Percentiles rank a stretch among this genome's conserved stretches.
phyloP scores from a whole-genome alignment of 2,113 vertebrate genomes.

The Microcebus ravelobensis region DNA sequence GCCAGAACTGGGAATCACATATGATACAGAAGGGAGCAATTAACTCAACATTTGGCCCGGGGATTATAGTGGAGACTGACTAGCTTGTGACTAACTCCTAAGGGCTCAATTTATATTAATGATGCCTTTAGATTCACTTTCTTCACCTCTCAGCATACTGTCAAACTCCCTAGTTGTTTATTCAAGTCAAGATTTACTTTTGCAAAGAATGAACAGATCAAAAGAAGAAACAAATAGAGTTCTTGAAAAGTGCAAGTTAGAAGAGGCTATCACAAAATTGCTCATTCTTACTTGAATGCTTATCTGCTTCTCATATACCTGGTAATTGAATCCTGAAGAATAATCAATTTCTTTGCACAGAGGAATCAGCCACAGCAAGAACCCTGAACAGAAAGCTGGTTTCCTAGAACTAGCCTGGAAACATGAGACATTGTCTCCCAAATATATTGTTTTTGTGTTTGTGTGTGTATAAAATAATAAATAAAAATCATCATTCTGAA shows the following conservation, averaged over 20 bases:
- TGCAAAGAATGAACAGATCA: neutral
- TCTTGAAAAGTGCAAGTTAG: constrained; percentile 8
- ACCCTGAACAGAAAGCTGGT: neutral
- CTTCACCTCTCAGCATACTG: neutral
- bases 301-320: neutral
- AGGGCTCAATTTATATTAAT: constrained; percentile 53
- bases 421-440: neutral
- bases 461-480: neutral
- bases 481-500: neutral
- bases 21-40: constrained; percentile 22
- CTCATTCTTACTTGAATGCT: neutral
- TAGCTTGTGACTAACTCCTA: neutral
- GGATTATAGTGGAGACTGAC: neutral
- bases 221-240: neutral
- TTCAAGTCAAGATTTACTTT: neutral
- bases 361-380: neutral
- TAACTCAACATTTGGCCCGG: neutral
- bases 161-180: neutral
- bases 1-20: neutral
- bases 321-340: neutral
- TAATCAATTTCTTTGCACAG: neutral
- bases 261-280: neutral
- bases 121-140: constrained; percentile 17
- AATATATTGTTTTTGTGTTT: neutral
- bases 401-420: neutral